A percentile compares a stretch with the other conserved stretches of the same genome.
Evolutionary conservation across 2,888 invertebrate species (phyloP).

Genomic region (Rhingia rostrata): DNA sequence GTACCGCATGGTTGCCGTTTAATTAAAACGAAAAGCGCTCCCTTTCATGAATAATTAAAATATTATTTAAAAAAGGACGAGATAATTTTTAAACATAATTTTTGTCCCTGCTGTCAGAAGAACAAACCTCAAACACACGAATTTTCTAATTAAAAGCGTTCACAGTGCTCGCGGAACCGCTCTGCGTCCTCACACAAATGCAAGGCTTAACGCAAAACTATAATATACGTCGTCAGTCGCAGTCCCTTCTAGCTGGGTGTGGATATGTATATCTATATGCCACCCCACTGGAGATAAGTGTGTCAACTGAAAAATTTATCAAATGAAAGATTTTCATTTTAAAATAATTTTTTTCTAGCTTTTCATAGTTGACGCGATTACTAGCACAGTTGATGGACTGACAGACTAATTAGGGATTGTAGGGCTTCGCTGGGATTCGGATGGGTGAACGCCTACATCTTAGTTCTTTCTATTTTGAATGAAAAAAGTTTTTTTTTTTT

Average conservation of each 20-base stretch:
- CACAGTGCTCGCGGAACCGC: constrained; percentile 25
- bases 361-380: constrained; percentile 40
- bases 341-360: neutral
- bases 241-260: constrained; percentile 9
- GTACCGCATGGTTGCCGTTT: constrained; percentile 52
- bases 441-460: constrained; percentile 30
- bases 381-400: constrained; percentile 54
- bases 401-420: constrained; percentile 60
- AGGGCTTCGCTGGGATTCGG: constrained; percentile 40
- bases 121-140: constrained; percentile 60
- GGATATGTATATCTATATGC: constrained; percentile 26
- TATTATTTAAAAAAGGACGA: constrained; percentile 28
- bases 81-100: constrained; percentile 50
- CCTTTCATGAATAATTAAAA: constrained; percentile 61
- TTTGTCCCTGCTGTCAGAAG: constrained; percentile 44
- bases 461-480: neutral
- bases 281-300: constrained; percentile 42
- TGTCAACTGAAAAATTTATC: constrained; percentile 52
- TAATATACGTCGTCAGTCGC: constrained; percentile 10
- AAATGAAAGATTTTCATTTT: constrained; percentile 44
- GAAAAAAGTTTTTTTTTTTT: neutral
- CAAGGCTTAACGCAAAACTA: constrained; percentile 30
- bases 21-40: constrained; percentile 56
- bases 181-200: constrained; percentile 24
- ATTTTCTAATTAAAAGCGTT: constrained; percentile 67